Base-by-base conservation (phyloP, 2,113 vertebrate species). In the Pardalotus punctatus region DNA sequence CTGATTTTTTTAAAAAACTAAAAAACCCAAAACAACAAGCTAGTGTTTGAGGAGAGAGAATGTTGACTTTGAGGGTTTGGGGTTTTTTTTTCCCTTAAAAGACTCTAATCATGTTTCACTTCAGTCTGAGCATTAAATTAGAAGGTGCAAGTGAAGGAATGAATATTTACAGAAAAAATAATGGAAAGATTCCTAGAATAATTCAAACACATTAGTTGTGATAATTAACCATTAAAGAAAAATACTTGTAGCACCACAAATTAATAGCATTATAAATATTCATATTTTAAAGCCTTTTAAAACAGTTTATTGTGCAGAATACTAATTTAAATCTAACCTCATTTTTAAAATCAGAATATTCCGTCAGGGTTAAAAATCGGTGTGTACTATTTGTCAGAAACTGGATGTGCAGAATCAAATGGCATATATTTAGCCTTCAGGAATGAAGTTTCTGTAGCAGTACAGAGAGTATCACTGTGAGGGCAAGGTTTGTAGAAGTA, bases 151-250 rank as follows among this genome's bases (percentile, higher is more conserved):
- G 64, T 56, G 21, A 31, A 90, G 58, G 53, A 95, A 93, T 78
- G 6, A 93, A 82, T 96, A 90, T 94, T 97, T 96, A 83, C 91
- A 90, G 74, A 70, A 85, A 88, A 96, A 89, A 90, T 61, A 95
- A 94, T 79, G 20, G 67, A 61, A 90, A 86, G n/a, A 78, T 92
- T 95, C 88, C 51, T 88, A 81, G 71, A 88, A 90, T 90, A 90
- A 93, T 91, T 91, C 38, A 77, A 92, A 71, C 66, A 90, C 35
- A 90, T 96, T 93, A 90, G 58, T 76, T 74, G 57, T 47, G 24
- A 89, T 95, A 96, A 95, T 96, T 94, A 95, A 90, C 58, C 51
- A 71, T 83, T 94, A 93, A 93, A 94, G 50, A 91, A 93, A 95
- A 94, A 83, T 83, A 80, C 33, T 61, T 94, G 91, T 81, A 90